Base-by-base conservation (phyloP, 1,140 invertebrate genomes). In the Eulimnadia texana region DNA sequence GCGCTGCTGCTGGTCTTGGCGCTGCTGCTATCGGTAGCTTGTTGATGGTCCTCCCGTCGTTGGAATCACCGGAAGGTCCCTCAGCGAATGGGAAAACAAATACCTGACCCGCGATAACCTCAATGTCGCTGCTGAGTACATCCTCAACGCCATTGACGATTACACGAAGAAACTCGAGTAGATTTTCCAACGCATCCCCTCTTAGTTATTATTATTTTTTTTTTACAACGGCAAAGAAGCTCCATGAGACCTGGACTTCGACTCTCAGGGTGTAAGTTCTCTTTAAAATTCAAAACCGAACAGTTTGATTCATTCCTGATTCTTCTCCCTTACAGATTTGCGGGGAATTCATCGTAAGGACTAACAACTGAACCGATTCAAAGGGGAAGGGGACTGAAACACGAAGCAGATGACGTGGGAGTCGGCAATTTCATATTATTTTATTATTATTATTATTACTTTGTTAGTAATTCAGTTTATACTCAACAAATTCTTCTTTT, bases 51-150 rank as follows among this genome's bases (percentile, higher is more conserved):
- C 51, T 61, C 60, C 60, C 60, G 53, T 61, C 60, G 53, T 61
- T 28, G 60, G 60, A 27, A 27, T 57, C 28, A 33, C 27, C 55
- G 29, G 50, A 54, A 50, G 60, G 29, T 61, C 60, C 22, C 53
- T 61, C 50, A 20, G 11, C 51, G 11, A 16, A 20, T 61, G 60
- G 60, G 60, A 61, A 29, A 33, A 19, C 51, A 29, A 61, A 29
- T 61, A 61, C 60, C 53, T 61, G 51, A 22, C 20, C 51, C 25
- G 53, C 28, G 60, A 61, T 51, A 61, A 61, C 60, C 53, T 61
- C 25, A 61, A 61, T 51, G 50, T 54, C 28, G 23, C 53, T 25
- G 60, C 60, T n/a, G 51, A 52, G 23, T 61, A 54, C 50, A 28
- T 61, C 20, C 24, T 55, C 60, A 61, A 61, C 50, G 27, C 50